These are phyloP conservation scores for Tinea pellionella DNA, from an alignment of 2,888 invertebrate species.

Conservation along the genomic window DNA sequence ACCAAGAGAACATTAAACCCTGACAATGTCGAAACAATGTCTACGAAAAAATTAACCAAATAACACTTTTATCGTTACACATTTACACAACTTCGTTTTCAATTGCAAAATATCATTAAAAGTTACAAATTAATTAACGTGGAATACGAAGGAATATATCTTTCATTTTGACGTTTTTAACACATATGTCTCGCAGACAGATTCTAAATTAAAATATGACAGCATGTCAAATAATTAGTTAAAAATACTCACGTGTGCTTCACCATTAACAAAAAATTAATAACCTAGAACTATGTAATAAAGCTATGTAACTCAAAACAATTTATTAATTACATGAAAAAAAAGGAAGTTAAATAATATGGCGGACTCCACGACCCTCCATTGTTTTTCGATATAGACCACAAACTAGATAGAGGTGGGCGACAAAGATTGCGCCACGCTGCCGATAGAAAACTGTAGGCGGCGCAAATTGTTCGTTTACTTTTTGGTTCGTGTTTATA, in stretches of 20 bases:
- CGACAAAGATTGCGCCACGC: no score
- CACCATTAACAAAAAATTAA: conserved; percentile 53
- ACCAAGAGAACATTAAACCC: conserved; percentile 19
- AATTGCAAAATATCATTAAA: background rate
- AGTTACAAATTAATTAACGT: background rate
- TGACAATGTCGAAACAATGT: conserved; percentile 8
- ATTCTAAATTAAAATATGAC: conserved; percentile 37
- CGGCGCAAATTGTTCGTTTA: no score
- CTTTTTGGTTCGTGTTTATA: no score
- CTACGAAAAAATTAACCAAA: background rate
- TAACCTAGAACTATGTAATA: conserved; percentile 55
- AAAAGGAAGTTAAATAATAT: conserved; percentile 29
- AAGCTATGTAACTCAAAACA: conserved; percentile 57
- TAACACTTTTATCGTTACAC: background rate
- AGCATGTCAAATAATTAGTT: conserved; percentile 26
- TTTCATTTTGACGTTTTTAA: conserved; percentile 55
- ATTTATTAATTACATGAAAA: conserved; percentile 23
- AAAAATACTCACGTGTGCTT: conserved; percentile 33
- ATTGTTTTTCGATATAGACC: conserved; percentile 9
- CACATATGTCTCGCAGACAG: conserved; percentile 50
- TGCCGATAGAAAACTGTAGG: no score
- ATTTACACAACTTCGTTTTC: background rate
- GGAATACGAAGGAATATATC: conserved; percentile 21
- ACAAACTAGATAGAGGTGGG: no score
- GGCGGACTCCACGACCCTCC: conserved; percentile 16